Evolutionary conservation across 2,797 vertebrate species (phyloP).

Genomic region (Falco berigora): DNA sequence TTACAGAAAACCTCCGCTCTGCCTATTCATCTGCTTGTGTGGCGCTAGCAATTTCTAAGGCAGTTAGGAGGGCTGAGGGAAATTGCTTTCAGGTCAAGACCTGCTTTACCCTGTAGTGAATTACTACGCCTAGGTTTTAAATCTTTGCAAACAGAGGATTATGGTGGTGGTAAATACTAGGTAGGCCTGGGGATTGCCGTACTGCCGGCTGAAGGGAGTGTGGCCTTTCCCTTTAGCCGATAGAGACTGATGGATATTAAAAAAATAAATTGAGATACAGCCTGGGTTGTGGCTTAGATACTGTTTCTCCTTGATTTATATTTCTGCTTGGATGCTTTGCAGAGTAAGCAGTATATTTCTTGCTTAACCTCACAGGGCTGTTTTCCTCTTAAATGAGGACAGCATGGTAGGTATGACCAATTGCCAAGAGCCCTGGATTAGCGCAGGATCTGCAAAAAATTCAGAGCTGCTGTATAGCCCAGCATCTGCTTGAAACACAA

Average conservation of each 20-base stretch:
- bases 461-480: neutral
- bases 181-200: neutral
- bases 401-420: neutral
- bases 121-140: conserved; percentile 28
- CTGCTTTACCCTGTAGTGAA: conserved; percentile 46
- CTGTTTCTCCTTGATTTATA: conserved; percentile 44
- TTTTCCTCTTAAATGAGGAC: conserved; percentile 15
- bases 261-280: conserved; percentile 28
- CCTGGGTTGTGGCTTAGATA: neutral
- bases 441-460: conserved; percentile 23
- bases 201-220: neutral
- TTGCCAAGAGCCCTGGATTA: neutral
- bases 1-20: neutral
- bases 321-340: neutral
- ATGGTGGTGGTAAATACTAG: conserved; percentile 27
- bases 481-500: neutral
- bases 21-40: neutral
- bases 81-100: conserved; percentile 52
- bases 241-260: neutral
- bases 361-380: neutral
- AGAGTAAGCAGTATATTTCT: conserved; percentile 24
- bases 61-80: neutral
- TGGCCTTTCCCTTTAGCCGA: conserved; percentile 10
- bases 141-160: conserved; percentile 61
- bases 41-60: neutral